Base-by-base conservation (phyloP, 2,113 vertebrate species). In the Peromyscus leucopus region DNA sequence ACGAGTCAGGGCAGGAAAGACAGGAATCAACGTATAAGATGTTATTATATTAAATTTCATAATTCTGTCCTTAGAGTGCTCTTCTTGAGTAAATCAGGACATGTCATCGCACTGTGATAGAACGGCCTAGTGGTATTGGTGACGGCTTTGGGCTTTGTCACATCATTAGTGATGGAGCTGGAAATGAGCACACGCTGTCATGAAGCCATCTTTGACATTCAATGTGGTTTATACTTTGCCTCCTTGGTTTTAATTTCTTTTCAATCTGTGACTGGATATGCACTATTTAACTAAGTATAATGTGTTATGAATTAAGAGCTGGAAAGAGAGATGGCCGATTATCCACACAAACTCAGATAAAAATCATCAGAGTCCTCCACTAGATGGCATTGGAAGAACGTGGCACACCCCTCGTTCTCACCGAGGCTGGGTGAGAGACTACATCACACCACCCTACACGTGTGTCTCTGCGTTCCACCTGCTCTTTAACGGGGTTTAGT, bases 361-460 rank as follows among this genome's bases (percentile, higher is more conserved):
- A 46, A 96, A 36, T n/a, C 72, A 57, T 75, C 67, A 65, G 55
- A 51, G 9, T 92, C 63, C 90, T 76, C 95, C 97, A 97, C 95
- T 95, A 93, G 95, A 92, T 94, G 93, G 93, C 93, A 96, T 42
- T 76, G 48, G 91, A 95, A 96, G 84, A 90, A 78, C 22, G 42
- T 17, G 59, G 16, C 59, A n/a, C 82, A 31, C 57, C 82, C 22
- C 69, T 79, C 46, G 48, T 89, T 89, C n/a, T 72, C 65, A 85
- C 11, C 11, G 26, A 82, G 51, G 33, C 2, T 95, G 33, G 72
- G 46, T 13, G 90, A 59, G 86, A 59, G 55, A 55, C n/a, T 51
- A 7, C 36, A 74, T 75, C 6, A 21, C 91, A 65, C 86, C n/a
- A 59, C n/a, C 93, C n/a, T 91, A 39, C 26, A 87, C 75, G 46